Conservation (phyloP, 2,888 invertebrate genomes). For the Graphium colonna region DNA sequence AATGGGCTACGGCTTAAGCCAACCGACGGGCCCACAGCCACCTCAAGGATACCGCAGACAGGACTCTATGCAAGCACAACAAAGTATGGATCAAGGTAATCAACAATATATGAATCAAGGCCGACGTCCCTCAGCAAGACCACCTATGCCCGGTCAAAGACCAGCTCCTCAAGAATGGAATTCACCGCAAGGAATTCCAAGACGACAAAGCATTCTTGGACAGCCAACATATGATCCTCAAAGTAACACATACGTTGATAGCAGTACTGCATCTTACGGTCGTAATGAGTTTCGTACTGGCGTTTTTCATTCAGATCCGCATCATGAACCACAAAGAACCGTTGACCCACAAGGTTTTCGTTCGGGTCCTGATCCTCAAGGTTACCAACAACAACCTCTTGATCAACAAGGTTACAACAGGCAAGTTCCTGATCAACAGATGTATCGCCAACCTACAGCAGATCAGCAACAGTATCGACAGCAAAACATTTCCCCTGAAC, state of each 20-base stretch:
- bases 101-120: slow-evolving; percentile 60
- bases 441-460: slow-evolving; percentile 43
- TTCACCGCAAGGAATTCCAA: slow-evolving; percentile 44
- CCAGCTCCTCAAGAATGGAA: slow-evolving; percentile 63
- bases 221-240: slow-evolving; percentile 58
- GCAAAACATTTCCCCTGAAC: slow-evolving; percentile 56
- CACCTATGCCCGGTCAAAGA: slow-evolving; percentile 53
- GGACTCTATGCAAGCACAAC: slow-evolving; percentile 53
- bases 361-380: slow-evolving; percentile 49
- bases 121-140: slow-evolving; percentile 54
- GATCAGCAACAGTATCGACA: slow-evolving; percentile 70
- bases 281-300: slow-evolving; percentile 62
- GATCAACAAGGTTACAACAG: slow-evolving; percentile 45
- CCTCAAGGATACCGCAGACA: slow-evolving; percentile 50
- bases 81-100: slow-evolving; percentile 58
- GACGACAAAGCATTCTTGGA: slow-evolving; percentile 64
- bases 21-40: slow-evolving; percentile 40
- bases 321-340: slow-evolving; percentile 46
- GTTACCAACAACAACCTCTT: slow-evolving; percentile 51
- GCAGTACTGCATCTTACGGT: slow-evolving; percentile 46
- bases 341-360: slow-evolving; percentile 51
- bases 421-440: slow-evolving; percentile 47
- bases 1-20: slow-evolving; percentile 43
- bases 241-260: slow-evolving; percentile 52
- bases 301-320: slow-evolving; percentile 62